Evolutionary conservation across 2,888 invertebrate genomes (phyloP), one percentile per base, ranked within the genome.

Genomic region (Rhodophaea formosa): DNA sequence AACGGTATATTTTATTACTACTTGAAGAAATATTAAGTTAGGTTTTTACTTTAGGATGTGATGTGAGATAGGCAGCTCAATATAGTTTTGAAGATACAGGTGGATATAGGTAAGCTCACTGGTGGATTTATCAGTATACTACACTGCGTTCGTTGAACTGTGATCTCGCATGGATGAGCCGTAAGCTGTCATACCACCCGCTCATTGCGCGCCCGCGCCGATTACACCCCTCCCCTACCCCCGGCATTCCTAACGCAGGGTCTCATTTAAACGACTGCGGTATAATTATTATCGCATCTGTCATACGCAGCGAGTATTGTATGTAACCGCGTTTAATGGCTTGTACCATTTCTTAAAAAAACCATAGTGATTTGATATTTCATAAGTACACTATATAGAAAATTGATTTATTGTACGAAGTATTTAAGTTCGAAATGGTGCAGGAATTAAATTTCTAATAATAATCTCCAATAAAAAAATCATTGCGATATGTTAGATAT

Each of bases 51-150:
- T 15, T 17, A 10, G 14, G 16, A 35, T 44, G 17, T 44, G 16
- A 35, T 44, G 17, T 44, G 44, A 45, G 12, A 60, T 62, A 67
- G 71, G 72, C 74, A 74, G 74, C 75, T 74, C 74, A 71, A 74
- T 72, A 32, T 53, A n/a, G 12, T 45, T 55, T 55, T 55, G 16
- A 7, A 16, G 14, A n/a, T 43, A 53, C 8, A 29, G n/a, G 8
- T 53, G 43, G 43, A 53, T 14, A 29, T 15, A 39, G 12, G 42
- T n/a, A 44, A 16, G 44, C 30, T 14, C 8, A 7, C 16, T 7
- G 44, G 32, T 45, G 53, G 44, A 16, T 43, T 23, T 45, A 10
- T 44, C n/a, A n/a, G n/a, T n/a, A n/a, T n/a, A n/a, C n/a, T n/a
- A n/a, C n/a, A n/a, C n/a, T n/a, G n/a, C n/a, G n/a, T n/a, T n/a